phyloP scores from a whole-genome alignment of 2,113 vertebrate genomes.

The Chroicocephalus ridibundus region DNA sequence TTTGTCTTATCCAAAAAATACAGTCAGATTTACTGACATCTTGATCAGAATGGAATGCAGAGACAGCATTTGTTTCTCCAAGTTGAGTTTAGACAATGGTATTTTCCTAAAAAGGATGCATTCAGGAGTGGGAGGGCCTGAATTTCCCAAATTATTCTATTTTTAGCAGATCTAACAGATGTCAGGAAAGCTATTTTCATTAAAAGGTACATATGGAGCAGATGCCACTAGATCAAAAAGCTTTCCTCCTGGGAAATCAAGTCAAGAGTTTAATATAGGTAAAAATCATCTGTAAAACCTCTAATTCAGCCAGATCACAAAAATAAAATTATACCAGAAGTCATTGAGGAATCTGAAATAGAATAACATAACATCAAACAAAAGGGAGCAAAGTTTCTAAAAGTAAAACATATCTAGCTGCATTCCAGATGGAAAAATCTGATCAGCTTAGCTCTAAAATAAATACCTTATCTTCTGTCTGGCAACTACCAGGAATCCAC shows the following conservation, averaged over 20 bases:
- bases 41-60: neutral
- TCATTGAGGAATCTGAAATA: neutral
- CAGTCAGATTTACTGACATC: neutral
- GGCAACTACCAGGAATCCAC: neutral
- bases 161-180: neutral
- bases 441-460: neutral
- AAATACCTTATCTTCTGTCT: neutral
- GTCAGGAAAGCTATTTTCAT: neutral
- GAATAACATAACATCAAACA: neutral
- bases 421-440: neutral
- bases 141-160: neutral
- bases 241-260: neutral
- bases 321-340: neutral
- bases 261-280: neutral
- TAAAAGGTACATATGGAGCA: constrained; percentile 15
- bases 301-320: neutral
- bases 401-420: neutral
- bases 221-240: neutral
- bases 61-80: neutral
- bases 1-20: neutral
- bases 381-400: neutral
- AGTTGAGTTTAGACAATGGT: neutral
- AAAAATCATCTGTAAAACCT: neutral
- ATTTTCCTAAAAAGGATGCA: neutral
- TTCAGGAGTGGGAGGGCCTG: neutral